These are phyloP conservation scores for Valencia hispanica DNA, from an alignment of 2,797 vertebrate species.

Conservation along the genomic window DNA sequence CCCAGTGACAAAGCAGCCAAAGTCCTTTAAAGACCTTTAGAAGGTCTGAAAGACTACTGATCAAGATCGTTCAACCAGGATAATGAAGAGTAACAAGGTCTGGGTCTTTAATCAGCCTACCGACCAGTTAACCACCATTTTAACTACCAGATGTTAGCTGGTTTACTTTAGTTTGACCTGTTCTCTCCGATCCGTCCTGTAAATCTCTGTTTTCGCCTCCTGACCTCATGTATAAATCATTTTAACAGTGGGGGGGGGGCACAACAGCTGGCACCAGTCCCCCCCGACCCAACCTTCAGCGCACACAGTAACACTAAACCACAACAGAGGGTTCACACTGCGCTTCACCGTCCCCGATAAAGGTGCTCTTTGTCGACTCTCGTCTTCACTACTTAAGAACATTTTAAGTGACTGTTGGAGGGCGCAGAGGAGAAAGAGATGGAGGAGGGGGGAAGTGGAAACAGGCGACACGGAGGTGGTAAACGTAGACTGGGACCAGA, in stretches of 20 bases:
- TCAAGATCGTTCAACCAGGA: no score
- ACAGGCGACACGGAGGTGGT: background rate
- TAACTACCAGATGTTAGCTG: background rate
- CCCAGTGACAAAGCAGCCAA: no score
- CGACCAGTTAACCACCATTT: no score
- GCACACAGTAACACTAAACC: conserved; percentile 3
- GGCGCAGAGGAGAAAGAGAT: conserved; percentile 20
- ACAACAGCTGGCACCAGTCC: conserved; percentile 30
- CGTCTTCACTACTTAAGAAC: conserved; percentile 49
- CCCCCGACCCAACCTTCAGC: conserved; percentile 5
- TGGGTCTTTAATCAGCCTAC: no score
- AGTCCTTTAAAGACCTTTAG: no score
- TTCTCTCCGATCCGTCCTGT: background rate
- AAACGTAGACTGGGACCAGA: background rate
- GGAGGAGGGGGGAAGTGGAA: background rate
- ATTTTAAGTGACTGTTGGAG: conserved; percentile 52
- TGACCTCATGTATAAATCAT: conserved; percentile 56
- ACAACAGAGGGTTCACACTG: conserved; percentile 34
- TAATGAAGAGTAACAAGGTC: no score
- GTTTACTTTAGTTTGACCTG: background rate
- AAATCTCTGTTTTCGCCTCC: conserved; percentile 9
- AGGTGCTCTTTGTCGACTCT: conserved; percentile 39
- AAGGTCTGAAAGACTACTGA: no score
- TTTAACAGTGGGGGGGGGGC: conserved; percentile 28
- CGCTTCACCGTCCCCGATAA: conserved; percentile 30